These are phyloP conservation scores for Onchidella celtica DNA, from an alignment of 2,888 invertebrate genomes.

Conservation along the genomic window DNA sequence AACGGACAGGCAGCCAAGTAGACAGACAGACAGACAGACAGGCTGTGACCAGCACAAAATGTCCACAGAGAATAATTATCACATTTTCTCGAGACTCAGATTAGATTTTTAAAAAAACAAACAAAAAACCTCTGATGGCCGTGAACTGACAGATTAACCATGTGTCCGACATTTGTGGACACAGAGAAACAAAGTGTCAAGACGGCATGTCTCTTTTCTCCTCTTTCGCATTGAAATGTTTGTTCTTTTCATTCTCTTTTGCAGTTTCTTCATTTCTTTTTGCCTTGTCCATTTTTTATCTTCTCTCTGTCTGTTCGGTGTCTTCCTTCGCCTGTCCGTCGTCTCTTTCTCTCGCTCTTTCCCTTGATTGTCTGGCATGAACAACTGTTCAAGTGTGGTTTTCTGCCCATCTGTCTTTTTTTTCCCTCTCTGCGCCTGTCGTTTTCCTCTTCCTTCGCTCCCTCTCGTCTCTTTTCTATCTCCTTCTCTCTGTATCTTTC, in stretches of 20 bases:
- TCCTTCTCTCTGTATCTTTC: background rate
- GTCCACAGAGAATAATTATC: too few relatives aligned
- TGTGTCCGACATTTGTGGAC: too few relatives aligned
- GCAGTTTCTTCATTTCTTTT: background rate
- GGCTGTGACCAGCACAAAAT: too few relatives aligned
- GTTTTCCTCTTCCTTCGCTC: background rate
- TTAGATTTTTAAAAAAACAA: too few relatives aligned
- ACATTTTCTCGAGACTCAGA: too few relatives aligned
- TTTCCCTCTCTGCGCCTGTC: background rate
- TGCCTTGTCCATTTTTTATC: background rate
- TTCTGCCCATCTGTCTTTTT: background rate
- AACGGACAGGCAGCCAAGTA: too few relatives aligned
- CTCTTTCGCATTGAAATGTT: too few relatives aligned
- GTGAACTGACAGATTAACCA: too few relatives aligned
- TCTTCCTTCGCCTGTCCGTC: background rate
- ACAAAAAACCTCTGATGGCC: too few relatives aligned
- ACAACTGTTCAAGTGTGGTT: background rate
- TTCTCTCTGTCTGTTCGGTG: background rate
- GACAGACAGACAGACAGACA: too few relatives aligned
- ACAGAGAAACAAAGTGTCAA: too few relatives aligned
- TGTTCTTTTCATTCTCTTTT: background rate
- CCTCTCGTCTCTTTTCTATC: background rate
- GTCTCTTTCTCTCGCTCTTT: background rate
- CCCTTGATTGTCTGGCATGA: background rate
- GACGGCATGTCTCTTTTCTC: too few relatives aligned